Conservation (phyloP, 1,140 invertebrate species). For the Trichoplusia ni region DNA sequence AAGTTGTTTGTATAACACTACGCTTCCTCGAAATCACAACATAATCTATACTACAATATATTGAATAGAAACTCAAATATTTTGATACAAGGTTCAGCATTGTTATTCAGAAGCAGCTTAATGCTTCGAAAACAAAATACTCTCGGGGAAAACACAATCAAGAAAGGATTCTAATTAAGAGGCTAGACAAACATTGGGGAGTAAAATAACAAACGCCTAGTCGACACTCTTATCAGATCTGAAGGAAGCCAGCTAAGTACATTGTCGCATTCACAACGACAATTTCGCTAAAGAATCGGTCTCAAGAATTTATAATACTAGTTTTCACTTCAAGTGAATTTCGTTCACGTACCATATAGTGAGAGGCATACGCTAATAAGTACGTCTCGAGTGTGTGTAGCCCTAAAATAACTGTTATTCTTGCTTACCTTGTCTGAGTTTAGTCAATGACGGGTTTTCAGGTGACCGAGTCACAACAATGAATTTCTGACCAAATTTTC, state of each 20-base stretch:
- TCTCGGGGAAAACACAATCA: neutral
- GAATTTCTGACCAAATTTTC: constrained; percentile 34
- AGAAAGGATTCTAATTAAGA: neutral
- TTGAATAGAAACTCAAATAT: no score
- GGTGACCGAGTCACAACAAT: constrained; percentile 36
- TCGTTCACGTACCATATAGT: constrained; percentile 18
- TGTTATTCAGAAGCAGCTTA: no score
- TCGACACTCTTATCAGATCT: neutral
- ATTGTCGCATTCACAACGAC: neutral
- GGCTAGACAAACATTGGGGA: neutral
- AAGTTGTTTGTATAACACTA: no score
- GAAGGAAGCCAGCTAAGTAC: neutral
- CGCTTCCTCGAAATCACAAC: no score
- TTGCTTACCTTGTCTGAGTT: constrained; percentile 41
- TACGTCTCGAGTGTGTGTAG: neutral
- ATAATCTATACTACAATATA: no score
- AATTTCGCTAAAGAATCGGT: neutral
- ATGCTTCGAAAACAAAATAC: no score
- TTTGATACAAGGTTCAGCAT: neutral
- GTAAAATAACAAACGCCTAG: neutral
- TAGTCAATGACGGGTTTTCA: constrained; percentile 42
- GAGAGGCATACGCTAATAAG: constrained; percentile 20
- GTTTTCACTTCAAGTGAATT: constrained; percentile 23
- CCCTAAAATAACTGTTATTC: constrained; percentile 32
- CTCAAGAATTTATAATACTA: constrained; percentile 18